These are phyloP conservation scores for Lasioglossum lativentre DNA, from an alignment of 2,888 invertebrate genomes.

Conservation along the genomic window DNA sequence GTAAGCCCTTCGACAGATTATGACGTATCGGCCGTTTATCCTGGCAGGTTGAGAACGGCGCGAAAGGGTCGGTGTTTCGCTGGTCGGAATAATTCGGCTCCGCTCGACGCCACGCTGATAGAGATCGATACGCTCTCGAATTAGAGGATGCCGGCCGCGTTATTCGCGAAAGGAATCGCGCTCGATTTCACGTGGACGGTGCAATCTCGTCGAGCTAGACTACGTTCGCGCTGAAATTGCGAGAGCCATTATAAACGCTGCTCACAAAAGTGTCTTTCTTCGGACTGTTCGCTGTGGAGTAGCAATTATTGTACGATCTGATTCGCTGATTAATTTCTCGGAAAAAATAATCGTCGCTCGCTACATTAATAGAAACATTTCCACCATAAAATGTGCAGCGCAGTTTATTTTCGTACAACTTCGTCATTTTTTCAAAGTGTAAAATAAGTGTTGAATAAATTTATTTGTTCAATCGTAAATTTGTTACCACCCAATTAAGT, in stretches of 20 bases:
- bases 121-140: conserved; percentile 9
- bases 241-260: background rate
- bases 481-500: too few relatives aligned
- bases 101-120: background rate
- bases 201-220: background rate
- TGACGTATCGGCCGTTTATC: conserved; percentile 46
- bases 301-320: background rate
- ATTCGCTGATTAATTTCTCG: background rate
- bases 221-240: background rate
- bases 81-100: conserved; percentile 27
- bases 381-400: too few relatives aligned
- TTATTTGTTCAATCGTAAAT: too few relatives aligned
- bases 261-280: background rate
- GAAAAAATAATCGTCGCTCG: too few relatives aligned
- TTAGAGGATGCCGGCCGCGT: background rate
- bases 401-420: too few relatives aligned
- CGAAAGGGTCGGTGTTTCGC: conserved; percentile 22
- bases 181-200: background rate
- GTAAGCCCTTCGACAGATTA: conserved; percentile 45
- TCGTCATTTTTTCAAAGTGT: too few relatives aligned
- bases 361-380: too few relatives aligned
- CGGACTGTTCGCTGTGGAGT: too few relatives aligned
- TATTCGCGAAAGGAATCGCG: background rate
- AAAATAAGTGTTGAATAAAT: too few relatives aligned
- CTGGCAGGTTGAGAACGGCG: background rate